Evolutionary conservation across 2,113 vertebrate genomes (phyloP).

Genomic region (Otocyon megalotis): DNA sequence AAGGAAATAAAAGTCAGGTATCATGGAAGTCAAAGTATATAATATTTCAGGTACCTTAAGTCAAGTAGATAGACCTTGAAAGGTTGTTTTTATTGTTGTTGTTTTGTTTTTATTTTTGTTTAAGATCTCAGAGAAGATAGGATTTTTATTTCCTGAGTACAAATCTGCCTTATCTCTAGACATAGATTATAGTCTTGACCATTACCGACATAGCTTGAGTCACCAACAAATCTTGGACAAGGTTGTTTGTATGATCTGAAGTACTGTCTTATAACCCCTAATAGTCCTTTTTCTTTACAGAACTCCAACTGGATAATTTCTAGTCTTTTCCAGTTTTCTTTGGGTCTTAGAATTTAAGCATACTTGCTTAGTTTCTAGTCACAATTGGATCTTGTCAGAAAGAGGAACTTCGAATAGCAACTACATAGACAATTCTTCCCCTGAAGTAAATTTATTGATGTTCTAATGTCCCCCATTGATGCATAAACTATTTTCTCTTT

Average conservation of each 20-base stretch:
- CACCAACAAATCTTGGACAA: background rate
- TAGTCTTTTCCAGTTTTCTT: background rate
- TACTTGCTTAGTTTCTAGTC: background rate
- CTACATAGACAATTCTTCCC: conserved; percentile 28
- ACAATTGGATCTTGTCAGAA: background rate
- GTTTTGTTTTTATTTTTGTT: background rate
- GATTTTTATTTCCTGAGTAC: background rate
- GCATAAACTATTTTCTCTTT: background rate
- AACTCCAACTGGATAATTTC: background rate
- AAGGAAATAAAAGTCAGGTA: background rate
- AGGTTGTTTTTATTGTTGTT: background rate
- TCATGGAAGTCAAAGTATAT: background rate
- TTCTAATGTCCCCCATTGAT: background rate
- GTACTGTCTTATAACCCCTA: background rate
- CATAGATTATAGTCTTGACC: background rate
- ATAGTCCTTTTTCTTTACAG: background rate
- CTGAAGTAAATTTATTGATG: background rate
- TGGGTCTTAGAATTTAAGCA: background rate
- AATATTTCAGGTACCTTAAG: background rate
- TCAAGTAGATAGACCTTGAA: background rate
- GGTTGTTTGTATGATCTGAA: background rate
- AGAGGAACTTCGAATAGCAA: background rate
- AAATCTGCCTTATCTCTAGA: background rate
- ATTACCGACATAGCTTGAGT: background rate
- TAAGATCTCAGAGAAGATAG: background rate